phyloP scores from a whole-genome alignment of 1,140 invertebrate species.

The Lucilia sericata region DNA sequence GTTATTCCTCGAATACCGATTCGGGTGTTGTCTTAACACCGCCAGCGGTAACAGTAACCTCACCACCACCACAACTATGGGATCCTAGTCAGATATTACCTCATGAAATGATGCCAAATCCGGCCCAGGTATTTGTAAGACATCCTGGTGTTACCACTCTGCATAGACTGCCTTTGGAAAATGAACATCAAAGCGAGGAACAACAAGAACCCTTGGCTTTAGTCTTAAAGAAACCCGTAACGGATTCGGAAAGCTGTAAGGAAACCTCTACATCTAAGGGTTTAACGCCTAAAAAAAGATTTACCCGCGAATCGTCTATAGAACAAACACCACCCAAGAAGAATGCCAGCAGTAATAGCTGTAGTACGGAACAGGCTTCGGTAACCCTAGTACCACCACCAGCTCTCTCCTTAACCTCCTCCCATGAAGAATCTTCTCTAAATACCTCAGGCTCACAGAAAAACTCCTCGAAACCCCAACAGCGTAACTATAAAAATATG shows the following conservation, averaged over 20 bases:
- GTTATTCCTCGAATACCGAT: conserved; percentile 64
- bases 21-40: conserved; percentile 57
- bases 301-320: conserved; percentile 32
- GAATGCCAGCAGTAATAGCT: neutral
- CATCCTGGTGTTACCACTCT: conserved; percentile 68
- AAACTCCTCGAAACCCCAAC: conserved; percentile 70
- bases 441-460: conserved; percentile 46
- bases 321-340: neutral
- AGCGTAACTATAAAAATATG: conserved; percentile 96
- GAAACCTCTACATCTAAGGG: conserved; percentile 11
- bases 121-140: conserved; percentile 63
- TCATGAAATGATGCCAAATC: conserved; percentile 61
- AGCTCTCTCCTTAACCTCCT: conserved; percentile 52
- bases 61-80: conserved; percentile 69
- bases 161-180: conserved; percentile 55
- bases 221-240: conserved; percentile 53
- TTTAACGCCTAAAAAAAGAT: conserved; percentile 34
- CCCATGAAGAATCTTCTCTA: conserved; percentile 44
- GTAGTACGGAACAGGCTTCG: neutral
- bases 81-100: conserved; percentile 57
- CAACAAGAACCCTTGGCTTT: conserved; percentile 61
- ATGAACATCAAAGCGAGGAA: conserved; percentile 57
- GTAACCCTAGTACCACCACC: conserved; percentile 8
- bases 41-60: conserved; percentile 56
- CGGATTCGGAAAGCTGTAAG: conserved; percentile 24